phyloP scores from a whole-genome alignment of 2,888 invertebrate species.

The Salticus scenicus region DNA sequence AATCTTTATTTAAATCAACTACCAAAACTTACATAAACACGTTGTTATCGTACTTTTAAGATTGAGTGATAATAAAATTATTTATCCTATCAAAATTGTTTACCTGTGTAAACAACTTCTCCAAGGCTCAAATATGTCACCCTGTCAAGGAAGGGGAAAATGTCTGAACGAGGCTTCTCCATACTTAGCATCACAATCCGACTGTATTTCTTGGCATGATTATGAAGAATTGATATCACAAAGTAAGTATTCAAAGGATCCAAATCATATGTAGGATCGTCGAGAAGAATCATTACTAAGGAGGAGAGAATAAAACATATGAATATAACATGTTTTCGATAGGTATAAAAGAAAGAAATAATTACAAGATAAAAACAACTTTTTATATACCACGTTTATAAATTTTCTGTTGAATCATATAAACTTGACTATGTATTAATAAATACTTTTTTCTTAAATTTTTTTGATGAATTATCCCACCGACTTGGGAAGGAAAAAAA shows the following conservation, averaged over 20 bases:
- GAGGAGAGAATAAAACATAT: neutral
- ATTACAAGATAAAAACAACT: neutral
- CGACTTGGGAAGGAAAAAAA: too few species aligned
- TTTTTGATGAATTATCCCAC: too few species aligned
- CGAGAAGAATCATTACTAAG: slow-evolving; percentile 85
- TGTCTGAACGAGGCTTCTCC: slow-evolving; percentile 95
- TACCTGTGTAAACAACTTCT: slow-evolving; percentile 77
- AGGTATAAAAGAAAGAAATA: neutral
- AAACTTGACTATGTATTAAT: too few species aligned
- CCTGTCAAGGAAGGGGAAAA: slow-evolving; percentile 94
- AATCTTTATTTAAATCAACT: too few species aligned
- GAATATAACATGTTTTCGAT: too few species aligned
- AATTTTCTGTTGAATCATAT: too few species aligned
- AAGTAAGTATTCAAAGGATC: slow-evolving; percentile 96
- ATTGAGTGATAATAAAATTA: too few species aligned
- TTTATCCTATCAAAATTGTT: too few species aligned
- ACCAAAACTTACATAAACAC: too few species aligned
- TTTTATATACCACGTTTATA: too few species aligned
- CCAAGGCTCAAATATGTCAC: slow-evolving; percentile 90
- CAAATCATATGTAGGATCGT: slow-evolving; percentile 84
- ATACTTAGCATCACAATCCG: slow-evolving; percentile 92
- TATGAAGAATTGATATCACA: slow-evolving; percentile 93
- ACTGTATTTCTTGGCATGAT: slow-evolving; percentile 89
- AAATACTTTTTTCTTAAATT: too few species aligned
- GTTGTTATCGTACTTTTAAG: too few species aligned